Base-by-base conservation (phyloP, 1,140 invertebrate species). In the Papilio machaon region DNA sequence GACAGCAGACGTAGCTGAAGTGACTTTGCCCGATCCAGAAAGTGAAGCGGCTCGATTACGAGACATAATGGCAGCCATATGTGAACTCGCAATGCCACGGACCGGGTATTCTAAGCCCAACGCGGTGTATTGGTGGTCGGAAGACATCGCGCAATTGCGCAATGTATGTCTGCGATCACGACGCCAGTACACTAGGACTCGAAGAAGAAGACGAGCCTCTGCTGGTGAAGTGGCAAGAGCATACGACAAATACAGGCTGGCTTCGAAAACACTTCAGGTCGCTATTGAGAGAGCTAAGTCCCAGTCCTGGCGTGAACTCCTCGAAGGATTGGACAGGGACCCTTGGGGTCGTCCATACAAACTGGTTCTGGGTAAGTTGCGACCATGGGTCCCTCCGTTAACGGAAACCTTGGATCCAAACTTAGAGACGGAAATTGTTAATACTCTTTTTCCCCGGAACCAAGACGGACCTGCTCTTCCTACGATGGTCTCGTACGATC, bases 61-160 rank as follows among this genome's bases (percentile, higher is more conserved):
- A 19, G 19, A 17, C 6, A 10, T 5, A 9, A 74, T 74, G 38
- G 17, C 38, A 17, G 43, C 73, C 1, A 74, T 74, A 3, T 74
- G 73, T n/a, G 73, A 74, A 9, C 17, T n/a, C 17, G 43, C 73
- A 35, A 74, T 74, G 73, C 73, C 73, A 8, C 79, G 81, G 2
- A 60, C 43, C 0, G 70, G 77, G 13, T 83, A 58, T 9, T 49
- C 67, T 0, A 15, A n/a, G 1, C 80, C 74, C 15, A 43, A 81
- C 0, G 19, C 82, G 4, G 83, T 83, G 4, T 87, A 92, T 81
- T 92, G 91, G 88, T 91, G 88, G 87, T 88, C 85, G 6, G 79
- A 83, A 2, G 81, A 91, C 9, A 88, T 91, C 7, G 86, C 85
- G 0, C 81, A 85, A 13, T 73, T 90, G 0, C 83, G 89, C 19